Evolutionary conservation across 2,888 invertebrate species (phyloP).

Genomic region (Hoplodrina ambigua): DNA sequence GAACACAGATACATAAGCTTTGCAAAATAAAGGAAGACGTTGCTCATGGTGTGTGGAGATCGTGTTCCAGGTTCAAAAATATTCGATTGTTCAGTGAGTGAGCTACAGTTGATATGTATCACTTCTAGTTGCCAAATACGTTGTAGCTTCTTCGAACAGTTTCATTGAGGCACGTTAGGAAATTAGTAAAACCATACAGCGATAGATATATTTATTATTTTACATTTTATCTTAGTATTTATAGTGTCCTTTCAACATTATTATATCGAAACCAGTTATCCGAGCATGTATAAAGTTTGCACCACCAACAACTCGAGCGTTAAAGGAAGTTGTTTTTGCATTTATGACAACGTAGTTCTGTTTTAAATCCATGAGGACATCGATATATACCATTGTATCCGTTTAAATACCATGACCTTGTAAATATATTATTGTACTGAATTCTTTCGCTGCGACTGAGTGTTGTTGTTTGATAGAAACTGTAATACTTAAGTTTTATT

Average conservation of each 20-base stretch:
- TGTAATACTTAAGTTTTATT: slow-evolving; percentile 90
- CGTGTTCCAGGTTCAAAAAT: slow-evolving; percentile 81
- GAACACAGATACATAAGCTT: slow-evolving; percentile 56
- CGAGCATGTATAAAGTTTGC: slow-evolving; percentile 62
- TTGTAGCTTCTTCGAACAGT: slow-evolving; percentile 82
- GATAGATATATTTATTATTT: slow-evolving; percentile 86
- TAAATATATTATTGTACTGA: slow-evolving; percentile 88
- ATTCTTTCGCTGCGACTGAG: slow-evolving; percentile 88
- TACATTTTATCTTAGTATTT: slow-evolving; percentile 78
- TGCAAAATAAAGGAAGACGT: slow-evolving; percentile 59
- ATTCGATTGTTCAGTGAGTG: slow-evolving; percentile 80
- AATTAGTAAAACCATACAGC: slow-evolving; percentile 80
- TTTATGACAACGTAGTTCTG: slow-evolving; percentile 81
- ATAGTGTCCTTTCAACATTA: slow-evolving; percentile 68
- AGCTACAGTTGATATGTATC: slow-evolving; percentile 84
- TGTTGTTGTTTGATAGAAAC: slow-evolving; percentile 89
- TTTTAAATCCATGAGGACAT: slow-evolving; percentile 71
- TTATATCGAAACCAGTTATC: slow-evolving; percentile 66
- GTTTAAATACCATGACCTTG: slow-evolving; percentile 80
- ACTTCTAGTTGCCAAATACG: slow-evolving; percentile 89
- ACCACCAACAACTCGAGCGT: slow-evolving; percentile 50
- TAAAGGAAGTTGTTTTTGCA: slow-evolving; percentile 77
- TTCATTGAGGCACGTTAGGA: slow-evolving; percentile 82
- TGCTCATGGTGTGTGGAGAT: slow-evolving; percentile 80
- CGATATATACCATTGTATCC: slow-evolving; percentile 67